These are phyloP conservation scores for Diglossa cyanea DNA, from an alignment of 2,797 vertebrate species.

Conservation along the genomic window DNA sequence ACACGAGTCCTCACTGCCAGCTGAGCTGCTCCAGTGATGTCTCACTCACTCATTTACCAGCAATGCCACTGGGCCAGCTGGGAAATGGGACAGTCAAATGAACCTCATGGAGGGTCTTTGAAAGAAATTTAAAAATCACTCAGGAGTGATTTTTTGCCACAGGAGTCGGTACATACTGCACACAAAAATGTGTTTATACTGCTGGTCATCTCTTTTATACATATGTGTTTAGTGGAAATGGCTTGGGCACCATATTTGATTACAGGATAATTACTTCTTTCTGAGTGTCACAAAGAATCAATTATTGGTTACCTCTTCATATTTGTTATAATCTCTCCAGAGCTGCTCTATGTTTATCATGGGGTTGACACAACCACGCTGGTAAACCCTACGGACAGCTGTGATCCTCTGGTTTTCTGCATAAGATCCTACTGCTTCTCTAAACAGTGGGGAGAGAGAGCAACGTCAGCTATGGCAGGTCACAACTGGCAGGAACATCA, in stretches of 20 bases:
- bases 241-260: neutral
- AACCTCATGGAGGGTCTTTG: neutral
- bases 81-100: neutral
- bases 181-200: accelerated
- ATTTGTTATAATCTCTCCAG: conserved; percentile 99
- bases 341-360: conserved; percentile 99
- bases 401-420: conserved; percentile 99
- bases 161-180: neutral
- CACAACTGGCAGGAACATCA: conserved; percentile 42
- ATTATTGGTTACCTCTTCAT: conserved; percentile 89
- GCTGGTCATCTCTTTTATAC: neutral
- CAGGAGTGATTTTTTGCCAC: neutral
- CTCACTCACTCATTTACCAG: neutral
- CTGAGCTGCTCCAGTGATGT: neutral
- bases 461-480: conserved; percentile 24
- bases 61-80: neutral
- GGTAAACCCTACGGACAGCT: conserved; percentile 96
- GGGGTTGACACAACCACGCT: conserved; percentile 97
- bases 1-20: neutral
- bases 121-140: neutral
- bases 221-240: neutral
- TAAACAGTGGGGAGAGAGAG: conserved; percentile 70
- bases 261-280: neutral
- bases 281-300: neutral
- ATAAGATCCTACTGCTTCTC: conserved; percentile 97